Evolutionary conservation across 2,113 vertebrate genomes (phyloP).

Genomic region (Dipodomys merriami): DNA sequence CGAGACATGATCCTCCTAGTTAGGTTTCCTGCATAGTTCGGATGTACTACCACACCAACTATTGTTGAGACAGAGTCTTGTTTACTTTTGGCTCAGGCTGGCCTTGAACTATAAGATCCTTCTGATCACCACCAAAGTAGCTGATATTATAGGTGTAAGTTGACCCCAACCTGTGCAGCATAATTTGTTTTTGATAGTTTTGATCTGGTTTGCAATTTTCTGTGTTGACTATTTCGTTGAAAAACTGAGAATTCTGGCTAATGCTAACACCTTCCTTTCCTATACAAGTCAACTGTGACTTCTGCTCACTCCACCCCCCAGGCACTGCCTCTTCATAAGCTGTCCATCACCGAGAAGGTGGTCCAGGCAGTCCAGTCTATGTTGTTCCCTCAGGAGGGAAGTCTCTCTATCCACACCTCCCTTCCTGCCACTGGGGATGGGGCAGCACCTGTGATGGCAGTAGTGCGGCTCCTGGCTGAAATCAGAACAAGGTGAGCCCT

Average conservation of each 20-base stretch:
- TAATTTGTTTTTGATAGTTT: conserved; percentile 22
- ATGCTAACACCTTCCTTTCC: conserved; percentile 85
- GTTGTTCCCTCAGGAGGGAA: conserved; percentile 99
- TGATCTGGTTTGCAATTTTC: conserved; percentile 61
- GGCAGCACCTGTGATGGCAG: conserved; percentile 98
- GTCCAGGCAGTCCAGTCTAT: conserved; percentile 99
- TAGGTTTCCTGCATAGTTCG: too few species aligned
- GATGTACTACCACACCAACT: too few species aligned
- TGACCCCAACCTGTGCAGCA: too few species aligned
- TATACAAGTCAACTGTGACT: conserved; percentile 87
- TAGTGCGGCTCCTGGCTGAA: conserved; percentile 96
- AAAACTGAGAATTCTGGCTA: conserved; percentile 83
- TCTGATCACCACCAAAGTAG: too few species aligned
- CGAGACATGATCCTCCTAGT: too few species aligned
- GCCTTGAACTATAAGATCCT: too few species aligned
- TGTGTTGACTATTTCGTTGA: conserved; percentile 67
- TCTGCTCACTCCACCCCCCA: conserved; percentile 84
- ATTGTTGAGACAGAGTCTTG: too few species aligned
- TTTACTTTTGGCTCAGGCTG: too few species aligned
- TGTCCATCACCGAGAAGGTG: conserved; percentile 99
- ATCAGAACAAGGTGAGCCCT: conserved; percentile 95
- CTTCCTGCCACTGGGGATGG: conserved; percentile 98
- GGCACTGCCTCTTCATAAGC: conserved; percentile 98
- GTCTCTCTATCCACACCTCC: conserved; percentile 98
- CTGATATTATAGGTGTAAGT: too few species aligned